These are phyloP conservation scores for Pangasius macronema DNA, from an alignment of 2,797 vertebrate species.

Conservation along the genomic window DNA sequence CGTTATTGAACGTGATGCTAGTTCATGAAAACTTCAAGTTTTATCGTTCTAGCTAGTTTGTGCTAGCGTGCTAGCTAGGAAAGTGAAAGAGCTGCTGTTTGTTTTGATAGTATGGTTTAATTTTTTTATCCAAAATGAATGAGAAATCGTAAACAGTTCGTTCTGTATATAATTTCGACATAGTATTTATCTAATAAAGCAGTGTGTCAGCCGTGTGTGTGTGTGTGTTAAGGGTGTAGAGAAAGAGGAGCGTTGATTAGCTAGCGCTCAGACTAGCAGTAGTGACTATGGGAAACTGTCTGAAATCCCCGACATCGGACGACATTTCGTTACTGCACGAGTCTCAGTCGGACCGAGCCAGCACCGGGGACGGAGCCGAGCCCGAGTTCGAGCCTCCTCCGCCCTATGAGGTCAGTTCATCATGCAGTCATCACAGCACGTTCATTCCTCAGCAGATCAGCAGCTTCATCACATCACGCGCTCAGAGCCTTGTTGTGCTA, in stretches of 20 bases:
- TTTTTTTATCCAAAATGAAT: background rate
- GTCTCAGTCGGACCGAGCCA: conserved; percentile 90
- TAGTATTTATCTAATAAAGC: background rate
- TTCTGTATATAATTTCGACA: background rate
- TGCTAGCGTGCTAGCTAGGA: background rate
- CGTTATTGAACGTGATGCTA: background rate
- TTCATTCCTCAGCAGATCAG: no score
- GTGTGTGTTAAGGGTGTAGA: background rate
- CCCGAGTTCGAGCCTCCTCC: conserved; percentile 91
- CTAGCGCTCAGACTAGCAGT: background rate
- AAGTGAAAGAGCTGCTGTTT: background rate
- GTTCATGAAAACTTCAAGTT: background rate
- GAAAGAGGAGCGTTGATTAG: background rate
- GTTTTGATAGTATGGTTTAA: background rate
- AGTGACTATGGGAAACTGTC: conserved; percentile 88
- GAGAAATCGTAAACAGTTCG: background rate
- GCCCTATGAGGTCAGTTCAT: conserved; percentile 85
- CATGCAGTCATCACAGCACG: background rate
- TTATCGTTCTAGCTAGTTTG: background rate
- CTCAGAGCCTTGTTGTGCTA: background rate
- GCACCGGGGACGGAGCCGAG: conserved; percentile 88
- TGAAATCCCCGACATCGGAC: conserved; percentile 92
- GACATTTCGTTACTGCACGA: conserved; percentile 95
- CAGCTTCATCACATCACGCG: background rate
- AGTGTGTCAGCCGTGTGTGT: background rate